Conservation (phyloP, 1,140 invertebrate genomes). For the Halictus rubicundus region DNA sequence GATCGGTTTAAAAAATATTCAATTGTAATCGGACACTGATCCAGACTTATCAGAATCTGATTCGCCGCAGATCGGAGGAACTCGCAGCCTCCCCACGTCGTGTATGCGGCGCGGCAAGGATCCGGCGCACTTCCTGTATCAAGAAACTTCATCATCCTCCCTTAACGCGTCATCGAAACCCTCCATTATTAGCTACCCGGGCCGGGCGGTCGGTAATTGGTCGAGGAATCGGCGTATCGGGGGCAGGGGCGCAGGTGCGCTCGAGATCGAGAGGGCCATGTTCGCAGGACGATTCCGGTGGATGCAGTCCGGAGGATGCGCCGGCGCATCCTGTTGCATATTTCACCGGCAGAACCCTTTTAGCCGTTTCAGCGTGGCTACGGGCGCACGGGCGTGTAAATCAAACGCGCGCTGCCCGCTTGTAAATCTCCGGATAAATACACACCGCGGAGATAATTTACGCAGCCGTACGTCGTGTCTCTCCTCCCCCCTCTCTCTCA, state of each 20-base stretch:
- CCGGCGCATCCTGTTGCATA: conserved; percentile 74
- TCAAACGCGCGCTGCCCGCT: conserved; percentile 76
- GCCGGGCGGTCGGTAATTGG: background rate
- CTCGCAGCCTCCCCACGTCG: too few species aligned
- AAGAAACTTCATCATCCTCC: background rate
- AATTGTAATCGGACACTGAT: too few species aligned
- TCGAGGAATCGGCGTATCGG: background rate
- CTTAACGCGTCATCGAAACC: background rate
- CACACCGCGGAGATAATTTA: conserved; percentile 79
- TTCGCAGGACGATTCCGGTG: conserved; percentile 59
- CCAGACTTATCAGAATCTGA: too few species aligned
- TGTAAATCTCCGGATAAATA: conserved; percentile 79
- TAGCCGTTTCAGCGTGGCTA: conserved; percentile 66
- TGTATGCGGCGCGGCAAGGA: too few species aligned
- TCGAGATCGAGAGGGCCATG: conserved; percentile 9
- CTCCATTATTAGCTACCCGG: background rate
- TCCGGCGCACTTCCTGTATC: too few species aligned
- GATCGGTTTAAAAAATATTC: too few species aligned
- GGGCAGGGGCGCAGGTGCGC: conserved; percentile 29
- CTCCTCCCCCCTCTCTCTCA: conserved; percentile 1
- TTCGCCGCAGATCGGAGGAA: too few species aligned
- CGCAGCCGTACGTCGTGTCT: conserved; percentile 68
- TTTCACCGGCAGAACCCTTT: conserved; percentile 75
- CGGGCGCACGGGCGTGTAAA: conserved; percentile 73
- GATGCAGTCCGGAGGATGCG: conserved; percentile 43